These are phyloP conservation scores for Clivina fossor DNA, from an alignment of 2,888 invertebrate species.

Conservation along the genomic window DNA sequence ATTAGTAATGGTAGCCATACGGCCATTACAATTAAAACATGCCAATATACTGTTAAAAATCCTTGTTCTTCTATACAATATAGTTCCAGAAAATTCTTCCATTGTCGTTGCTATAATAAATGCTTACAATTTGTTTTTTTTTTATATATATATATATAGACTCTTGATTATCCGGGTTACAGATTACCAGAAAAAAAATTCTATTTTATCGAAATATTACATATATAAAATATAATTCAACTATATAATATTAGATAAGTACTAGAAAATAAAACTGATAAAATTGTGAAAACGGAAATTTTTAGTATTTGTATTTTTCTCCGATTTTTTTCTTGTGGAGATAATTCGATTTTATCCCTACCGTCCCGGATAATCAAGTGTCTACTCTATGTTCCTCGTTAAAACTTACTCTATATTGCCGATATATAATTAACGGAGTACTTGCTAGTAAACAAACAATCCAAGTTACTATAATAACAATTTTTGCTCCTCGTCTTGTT, in stretches of 20 bases:
- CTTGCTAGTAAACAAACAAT: constrained; percentile 64
- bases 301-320: no score
- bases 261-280: no score
- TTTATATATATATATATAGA: constrained; percentile 4
- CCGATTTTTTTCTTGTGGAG: no score
- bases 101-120: constrained; percentile 63
- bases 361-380: neutral
- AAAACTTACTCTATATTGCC: constrained; percentile 60
- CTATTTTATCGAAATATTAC: no score
- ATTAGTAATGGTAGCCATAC: constrained; percentile 77
- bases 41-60: constrained; percentile 74
- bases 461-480: constrained; percentile 70
- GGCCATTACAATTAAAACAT: constrained; percentile 70
- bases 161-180: no score
- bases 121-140: neutral
- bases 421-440: constrained; percentile 64
- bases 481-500: constrained; percentile 64
- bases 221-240: no score
- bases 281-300: no score
- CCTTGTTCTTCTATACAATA: constrained; percentile 72
- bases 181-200: no score
- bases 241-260: no score
- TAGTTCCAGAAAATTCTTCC: constrained; percentile 74
- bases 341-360: constrained; percentile 15
- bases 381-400: neutral